phyloP scores from a whole-genome alignment of 2,888 invertebrate species.

The Pristionchus arcanus region DNA sequence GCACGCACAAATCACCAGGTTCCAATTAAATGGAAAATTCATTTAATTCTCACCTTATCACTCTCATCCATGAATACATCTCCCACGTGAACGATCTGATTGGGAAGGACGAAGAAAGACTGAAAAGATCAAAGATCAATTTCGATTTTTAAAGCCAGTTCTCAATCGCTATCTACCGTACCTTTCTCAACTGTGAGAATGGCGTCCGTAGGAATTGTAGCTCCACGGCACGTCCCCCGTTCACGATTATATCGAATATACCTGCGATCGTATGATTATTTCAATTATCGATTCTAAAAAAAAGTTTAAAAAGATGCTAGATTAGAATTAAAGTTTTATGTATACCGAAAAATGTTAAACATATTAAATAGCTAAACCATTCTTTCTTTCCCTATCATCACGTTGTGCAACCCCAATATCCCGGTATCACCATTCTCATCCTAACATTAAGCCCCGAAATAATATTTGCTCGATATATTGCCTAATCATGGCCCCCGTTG shows the following conservation, averaged over 20 bases:
- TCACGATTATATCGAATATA: constrained; percentile 97
- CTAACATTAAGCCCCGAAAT: too few species aligned
- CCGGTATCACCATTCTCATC: too few species aligned
- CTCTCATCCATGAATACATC: constrained; percentile 81
- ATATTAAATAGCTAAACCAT: too few species aligned
- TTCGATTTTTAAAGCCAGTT: constrained; percentile 76
- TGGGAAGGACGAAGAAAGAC: constrained; percentile 96
- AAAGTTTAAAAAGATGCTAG: too few species aligned
- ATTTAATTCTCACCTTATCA: constrained; percentile 19
- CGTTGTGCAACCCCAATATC: too few species aligned
- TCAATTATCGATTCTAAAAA: too few species aligned
- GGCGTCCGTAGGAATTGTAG: constrained; percentile 79
- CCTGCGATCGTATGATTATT: constrained; percentile 71
- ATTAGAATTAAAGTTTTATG: not conserved
- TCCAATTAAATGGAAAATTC: not conserved
- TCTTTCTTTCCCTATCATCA: too few species aligned
- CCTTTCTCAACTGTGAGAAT: constrained; percentile 61
- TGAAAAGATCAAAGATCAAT: constrained; percentile 83
- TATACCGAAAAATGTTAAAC: too few species aligned
- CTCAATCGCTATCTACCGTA: constrained; percentile 82
- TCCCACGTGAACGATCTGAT: constrained; percentile 93
- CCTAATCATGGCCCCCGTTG: not conserved
- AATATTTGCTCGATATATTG: too few species aligned
- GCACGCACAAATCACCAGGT: not conserved
- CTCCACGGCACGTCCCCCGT: constrained; percentile 91